Percentiles rank a stretch among this genome's conserved stretches.
phyloP scores from a whole-genome alignment of 1,140 invertebrate species.

The Macrostomum lignano region DNA sequence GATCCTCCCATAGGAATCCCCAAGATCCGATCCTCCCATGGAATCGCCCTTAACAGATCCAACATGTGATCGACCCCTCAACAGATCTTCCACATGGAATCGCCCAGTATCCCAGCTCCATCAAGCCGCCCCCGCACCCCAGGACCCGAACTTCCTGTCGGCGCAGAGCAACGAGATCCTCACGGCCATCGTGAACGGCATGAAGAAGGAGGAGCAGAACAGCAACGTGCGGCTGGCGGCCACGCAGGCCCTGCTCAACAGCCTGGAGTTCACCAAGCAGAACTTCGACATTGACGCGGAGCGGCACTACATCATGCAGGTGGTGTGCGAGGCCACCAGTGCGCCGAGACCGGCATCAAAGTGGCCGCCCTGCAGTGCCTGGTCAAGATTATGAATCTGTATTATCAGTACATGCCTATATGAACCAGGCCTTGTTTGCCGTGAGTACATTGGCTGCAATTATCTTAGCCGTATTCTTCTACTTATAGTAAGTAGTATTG shows the following conservation, averaged over 20 bases:
- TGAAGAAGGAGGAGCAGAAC: slow-evolving; percentile 50
- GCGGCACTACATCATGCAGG: slow-evolving; percentile 96
- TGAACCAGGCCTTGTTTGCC: slow-evolving; percentile 86
- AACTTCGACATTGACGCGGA: slow-evolving; percentile 92
- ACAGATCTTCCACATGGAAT: too few species aligned
- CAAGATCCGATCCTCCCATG: too few species aligned
- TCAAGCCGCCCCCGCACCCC: too few species aligned
- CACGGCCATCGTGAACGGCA: slow-evolving; percentile 92
- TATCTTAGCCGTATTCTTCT: too few species aligned
- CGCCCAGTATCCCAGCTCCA: too few species aligned
- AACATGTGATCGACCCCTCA: too few species aligned
- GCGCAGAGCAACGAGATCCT: slow-evolving; percentile 75
- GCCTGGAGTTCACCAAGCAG: slow-evolving; percentile 82
- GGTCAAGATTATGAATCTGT: slow-evolving; percentile 91
- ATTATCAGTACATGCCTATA: slow-evolving; percentile 97
- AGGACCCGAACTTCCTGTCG: slow-evolving; percentile 61
- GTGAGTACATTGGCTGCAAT: too few species aligned
- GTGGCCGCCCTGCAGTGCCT: slow-evolving; percentile 86
- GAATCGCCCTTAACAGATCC: too few species aligned
- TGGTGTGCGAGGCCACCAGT: slow-evolving; percentile 57
- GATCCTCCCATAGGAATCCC: too few species aligned
- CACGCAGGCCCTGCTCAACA: slow-evolving; percentile 82
- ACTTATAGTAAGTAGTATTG: too few species aligned
- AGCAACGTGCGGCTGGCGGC: slow-evolving; percentile 44
- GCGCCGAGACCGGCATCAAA: slow-evolving; percentile 43